phyloP scores from a whole-genome alignment of 2,113 vertebrate genomes.

The Ochotona princeps region DNA sequence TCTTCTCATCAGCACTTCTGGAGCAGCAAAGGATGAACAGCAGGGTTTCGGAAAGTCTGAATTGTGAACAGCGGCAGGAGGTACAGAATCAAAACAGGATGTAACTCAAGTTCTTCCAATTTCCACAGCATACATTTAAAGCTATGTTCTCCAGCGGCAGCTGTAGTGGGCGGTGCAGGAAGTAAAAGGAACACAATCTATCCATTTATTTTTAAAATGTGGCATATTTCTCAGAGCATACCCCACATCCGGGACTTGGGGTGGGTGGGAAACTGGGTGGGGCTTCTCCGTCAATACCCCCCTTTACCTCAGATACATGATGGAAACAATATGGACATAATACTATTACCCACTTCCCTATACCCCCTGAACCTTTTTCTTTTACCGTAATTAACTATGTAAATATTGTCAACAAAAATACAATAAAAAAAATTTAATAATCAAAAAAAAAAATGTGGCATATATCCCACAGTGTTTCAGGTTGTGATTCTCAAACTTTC shows the following conservation, averaged over 20 bases:
- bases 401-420: too few relatives aligned
- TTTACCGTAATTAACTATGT: too few relatives aligned
- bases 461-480: slow-evolving; percentile 58
- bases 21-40: background rate
- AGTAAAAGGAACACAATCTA: slow-evolving; percentile 63
- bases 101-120: slow-evolving; percentile 69
- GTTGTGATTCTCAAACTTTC: slow-evolving; percentile 48
- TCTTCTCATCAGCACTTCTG: slow-evolving; percentile 53
- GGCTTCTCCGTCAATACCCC: too few relatives aligned
- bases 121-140: slow-evolving; percentile 53
- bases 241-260: too few relatives aligned
- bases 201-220: slow-evolving; percentile 43
- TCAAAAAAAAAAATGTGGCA: slow-evolving; percentile 34
- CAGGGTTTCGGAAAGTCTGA: slow-evolving; percentile 28
- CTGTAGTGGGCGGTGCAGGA: slow-evolving; percentile 63
- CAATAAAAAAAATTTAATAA: too few relatives aligned
- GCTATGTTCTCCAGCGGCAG: slow-evolving; percentile 44
- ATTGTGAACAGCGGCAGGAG: slow-evolving; percentile 39
- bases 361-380: too few relatives aligned
- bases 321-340: too few relatives aligned
- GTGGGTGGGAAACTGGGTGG: too few relatives aligned
- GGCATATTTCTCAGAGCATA: too few relatives aligned
- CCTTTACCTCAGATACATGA: too few relatives aligned
- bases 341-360: too few relatives aligned
- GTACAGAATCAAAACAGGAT: slow-evolving; percentile 56